phyloP scores from a whole-genome alignment of 92 coral and sea anemone genomes.

The Metridium senile region DNA sequence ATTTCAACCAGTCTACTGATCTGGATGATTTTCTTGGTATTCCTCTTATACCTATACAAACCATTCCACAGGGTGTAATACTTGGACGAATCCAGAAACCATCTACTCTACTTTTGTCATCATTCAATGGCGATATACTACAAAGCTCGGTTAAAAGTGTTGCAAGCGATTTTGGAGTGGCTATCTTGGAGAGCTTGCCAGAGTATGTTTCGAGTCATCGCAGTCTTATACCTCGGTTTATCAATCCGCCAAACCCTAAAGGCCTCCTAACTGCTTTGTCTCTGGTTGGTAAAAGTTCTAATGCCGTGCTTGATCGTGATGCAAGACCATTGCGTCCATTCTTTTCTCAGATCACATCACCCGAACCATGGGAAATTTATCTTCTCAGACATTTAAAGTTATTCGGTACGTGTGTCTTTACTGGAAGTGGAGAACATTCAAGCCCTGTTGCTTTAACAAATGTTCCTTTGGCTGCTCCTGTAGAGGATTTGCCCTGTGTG shows the following conservation, averaged over 20 bases:
- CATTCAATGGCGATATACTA: conserved; percentile 33
- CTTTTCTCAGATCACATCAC: conserved; percentile 28
- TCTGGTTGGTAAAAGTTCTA: background rate
- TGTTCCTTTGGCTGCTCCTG: conserved; percentile 34
- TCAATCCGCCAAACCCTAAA: conserved; percentile 59
- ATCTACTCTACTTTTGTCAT: conserved; percentile 42
- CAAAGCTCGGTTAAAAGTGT: conserved; percentile 20
- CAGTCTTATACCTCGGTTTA: conserved; percentile 30
- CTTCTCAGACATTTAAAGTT: conserved; percentile 50
- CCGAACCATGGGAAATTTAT: conserved; percentile 14
- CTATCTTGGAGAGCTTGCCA: conserved; percentile 51
- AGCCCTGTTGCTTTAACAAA: no score
- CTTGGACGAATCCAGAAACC: conserved; percentile 57
- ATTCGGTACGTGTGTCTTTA: no score
- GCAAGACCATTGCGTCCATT: conserved; percentile 55
- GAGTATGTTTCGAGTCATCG: conserved; percentile 41
- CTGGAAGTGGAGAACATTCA: no score
- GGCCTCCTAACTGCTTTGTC: conserved; percentile 50
- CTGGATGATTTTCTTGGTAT: conserved; percentile 49
- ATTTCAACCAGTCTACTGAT: conserved; percentile 31
- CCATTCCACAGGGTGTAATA: conserved; percentile 12
- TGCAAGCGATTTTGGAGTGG: conserved; percentile 30
- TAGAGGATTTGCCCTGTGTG: conserved; percentile 32
- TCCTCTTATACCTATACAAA: conserved; percentile 64
- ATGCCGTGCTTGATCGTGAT: background rate